Base-by-base conservation (phyloP, 2,888 invertebrate genomes). In the Synanthedon vespiformis region DNA sequence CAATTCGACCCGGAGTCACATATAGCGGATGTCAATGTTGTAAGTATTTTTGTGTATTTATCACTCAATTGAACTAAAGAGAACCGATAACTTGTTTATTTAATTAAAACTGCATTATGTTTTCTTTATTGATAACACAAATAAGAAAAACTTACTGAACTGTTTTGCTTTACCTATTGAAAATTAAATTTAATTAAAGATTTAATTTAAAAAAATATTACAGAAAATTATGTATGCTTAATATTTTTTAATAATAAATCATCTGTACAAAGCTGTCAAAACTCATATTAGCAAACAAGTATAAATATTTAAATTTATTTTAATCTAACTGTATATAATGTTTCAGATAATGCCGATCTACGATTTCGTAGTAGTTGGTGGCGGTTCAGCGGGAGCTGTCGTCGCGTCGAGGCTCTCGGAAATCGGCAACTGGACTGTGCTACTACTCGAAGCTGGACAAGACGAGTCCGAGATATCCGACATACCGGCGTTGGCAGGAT, bases 401-500 rank as follows among this genome's bases (percentile, higher is more conserved):
- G 89, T 96, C 51, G 96, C 96, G 52, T 94, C 94, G 59, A 90
- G 95, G 18, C 88, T 95, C 56, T 94, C 94, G 4, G 95, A 95
- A 77, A 88, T 93, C 52, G 86, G 90, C 60, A 93, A 94, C 72
- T 95, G 95, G 95, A 92, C 92, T 5, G 93, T 96, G 8, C 82
- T 96, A 56, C 88, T 96, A 5, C 74, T 96, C 54, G 96, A 96
- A 77, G 96, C 96, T 1, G 95, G 96, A 41, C 92, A 93, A 48
- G 94, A 96, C 79, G 96, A 96, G 79, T 94, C 93, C 58, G 95
- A 95, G 80, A 92, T 96, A 56, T 94, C 95, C 4, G 96, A 96
- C 78, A 92, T 96, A 53, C 96, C 96, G 2, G 92, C 95, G 0
- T 77, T 96, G 56, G 94, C 94, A 18, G 94, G 93, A 12, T 96